Base-by-base conservation (phyloP, 1,140 invertebrate species). In the Melipona quadrifasciata region DNA sequence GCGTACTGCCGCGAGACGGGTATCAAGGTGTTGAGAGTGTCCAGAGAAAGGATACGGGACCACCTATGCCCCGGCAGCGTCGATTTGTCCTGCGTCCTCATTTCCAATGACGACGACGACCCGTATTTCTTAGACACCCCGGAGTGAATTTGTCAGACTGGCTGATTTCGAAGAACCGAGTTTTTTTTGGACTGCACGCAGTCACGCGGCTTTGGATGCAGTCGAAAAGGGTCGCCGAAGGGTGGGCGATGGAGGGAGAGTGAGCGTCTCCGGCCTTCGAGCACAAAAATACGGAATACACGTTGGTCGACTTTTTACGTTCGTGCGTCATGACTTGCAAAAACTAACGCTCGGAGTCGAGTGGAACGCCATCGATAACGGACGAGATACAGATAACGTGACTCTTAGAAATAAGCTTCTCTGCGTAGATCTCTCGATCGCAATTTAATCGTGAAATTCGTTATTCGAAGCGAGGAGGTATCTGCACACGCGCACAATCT, bases 1-100 rank as follows among this genome's bases (percentile, higher is more conserved):
- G 92, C 93, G 24, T 92, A 93, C 68, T 93, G 93, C 75, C 90
- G 92, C n/a, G 91, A 94, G 81, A 92, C 92, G 12, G 92, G 91
- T 0, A 92, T 94, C 79, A 84, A 90, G 82, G 92, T 93, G 74
- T 77, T 92, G 14, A 80, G 91, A 84, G 89, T 93, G 27, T 85
- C 91, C 74, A 86, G 87, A 71, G 87, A 92, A 47, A 90, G 80
- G 55, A 89, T 93, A 57, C 80, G 87, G 39, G 80, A 87, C 8
- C 86, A 88, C 67, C 75, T 94, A 64, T 92, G 93, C 31, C 85
- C 90, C 2, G 80, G 84, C 39, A 86, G 91, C 81, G 77, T 84
- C 14, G 92, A 93, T 80, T 78, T 92, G 24, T 92, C 90, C 31
- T 92, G 91, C 70, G 89, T 92, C 12, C 89, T 93, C 0, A 86